Percentiles rank a stretch among this genome's conserved stretches.
phyloP scores from a whole-genome alignment of 2,888 invertebrate species.

The Amphipyra berbera region DNA sequence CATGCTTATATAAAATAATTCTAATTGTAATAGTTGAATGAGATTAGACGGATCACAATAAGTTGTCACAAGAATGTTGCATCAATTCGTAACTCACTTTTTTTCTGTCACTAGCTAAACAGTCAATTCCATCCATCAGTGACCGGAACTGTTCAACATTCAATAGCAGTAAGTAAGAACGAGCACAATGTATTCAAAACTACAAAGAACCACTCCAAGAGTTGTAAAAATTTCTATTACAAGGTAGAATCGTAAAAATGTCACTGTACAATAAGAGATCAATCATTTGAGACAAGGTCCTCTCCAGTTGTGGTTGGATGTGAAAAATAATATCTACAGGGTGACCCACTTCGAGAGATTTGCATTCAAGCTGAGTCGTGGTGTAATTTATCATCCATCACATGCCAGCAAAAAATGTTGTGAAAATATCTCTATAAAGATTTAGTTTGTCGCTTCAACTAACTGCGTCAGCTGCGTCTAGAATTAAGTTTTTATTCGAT shows the following conservation, averaged over 20 bases:
- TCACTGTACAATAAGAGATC: slow-evolving; percentile 83
- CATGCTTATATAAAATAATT: slow-evolving; percentile 6
- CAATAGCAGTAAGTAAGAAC: slow-evolving; percentile 62
- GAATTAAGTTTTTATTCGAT: slow-evolving; percentile 21
- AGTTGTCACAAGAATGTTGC: slow-evolving; percentile 40
- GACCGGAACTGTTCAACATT: slow-evolving; percentile 84
- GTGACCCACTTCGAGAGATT: slow-evolving; percentile 87
- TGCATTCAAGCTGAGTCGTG: slow-evolving; percentile 82
- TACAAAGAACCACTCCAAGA: slow-evolving; percentile 73
- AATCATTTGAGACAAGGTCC: slow-evolving; percentile 82
- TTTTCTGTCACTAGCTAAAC: slow-evolving; percentile 57
- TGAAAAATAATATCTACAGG: slow-evolving; percentile 82
- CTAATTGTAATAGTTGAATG: slow-evolving; percentile 9
- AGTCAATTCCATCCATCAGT: slow-evolving; percentile 80
- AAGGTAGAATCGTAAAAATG: slow-evolving; percentile 81
- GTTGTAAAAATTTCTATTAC: slow-evolving; percentile 80
- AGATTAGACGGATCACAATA: slow-evolving; percentile 20
- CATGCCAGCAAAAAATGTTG: slow-evolving; percentile 77
- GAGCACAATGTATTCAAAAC: slow-evolving; percentile 71
- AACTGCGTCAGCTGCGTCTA: slow-evolving; percentile 18
- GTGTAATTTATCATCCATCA: slow-evolving; percentile 85
- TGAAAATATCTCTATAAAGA: slow-evolving; percentile 63
- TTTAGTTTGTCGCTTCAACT: slow-evolving; percentile 48
- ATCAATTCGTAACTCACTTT: slow-evolving; percentile 58
- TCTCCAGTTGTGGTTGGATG: slow-evolving; percentile 78